Evolutionary conservation across 2,888 invertebrate species (phyloP).

Genomic region (Meiosimyza decipiens): DNA sequence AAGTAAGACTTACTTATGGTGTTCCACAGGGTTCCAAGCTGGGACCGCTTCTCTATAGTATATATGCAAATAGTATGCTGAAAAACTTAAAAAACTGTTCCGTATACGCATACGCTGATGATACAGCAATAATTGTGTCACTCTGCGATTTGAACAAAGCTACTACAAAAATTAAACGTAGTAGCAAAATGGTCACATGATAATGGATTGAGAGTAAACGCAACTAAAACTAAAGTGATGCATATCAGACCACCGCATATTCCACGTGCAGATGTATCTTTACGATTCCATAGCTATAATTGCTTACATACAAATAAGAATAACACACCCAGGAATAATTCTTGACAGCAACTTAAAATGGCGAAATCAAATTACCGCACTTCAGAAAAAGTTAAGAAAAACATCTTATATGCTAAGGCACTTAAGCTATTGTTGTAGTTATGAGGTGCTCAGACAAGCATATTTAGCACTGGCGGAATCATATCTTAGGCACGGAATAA

Average conservation of each 20-base stretch:
- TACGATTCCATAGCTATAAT: neutral
- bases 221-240: constrained; percentile 18
- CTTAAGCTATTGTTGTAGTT: neutral
- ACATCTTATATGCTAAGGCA: neutral
- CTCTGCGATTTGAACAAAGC: constrained; percentile 5
- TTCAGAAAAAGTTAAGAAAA: neutral
- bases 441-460: neutral
- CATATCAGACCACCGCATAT: constrained; percentile 2
- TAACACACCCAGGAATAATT: neutral
- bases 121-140: constrained; percentile 27
- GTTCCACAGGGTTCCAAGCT: constrained; percentile 23
- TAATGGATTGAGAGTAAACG: constrained; percentile 2
- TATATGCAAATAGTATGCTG: constrained; percentile 26
- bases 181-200: constrained; percentile 6
- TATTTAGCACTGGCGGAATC: neutral
- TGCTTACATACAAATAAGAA: neutral
- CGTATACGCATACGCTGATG: constrained; percentile 23
- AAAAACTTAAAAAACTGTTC: neutral
- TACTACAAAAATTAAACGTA: neutral
- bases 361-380: neutral
- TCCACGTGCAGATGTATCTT: neutral
- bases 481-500: constrained; percentile 8
- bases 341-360: constrained; percentile 5
- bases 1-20: neutral
- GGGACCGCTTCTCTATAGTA: constrained; percentile 16